Conservation (phyloP, 2,797 vertebrate genomes). For the Peromyscus melanophrys region DNA sequence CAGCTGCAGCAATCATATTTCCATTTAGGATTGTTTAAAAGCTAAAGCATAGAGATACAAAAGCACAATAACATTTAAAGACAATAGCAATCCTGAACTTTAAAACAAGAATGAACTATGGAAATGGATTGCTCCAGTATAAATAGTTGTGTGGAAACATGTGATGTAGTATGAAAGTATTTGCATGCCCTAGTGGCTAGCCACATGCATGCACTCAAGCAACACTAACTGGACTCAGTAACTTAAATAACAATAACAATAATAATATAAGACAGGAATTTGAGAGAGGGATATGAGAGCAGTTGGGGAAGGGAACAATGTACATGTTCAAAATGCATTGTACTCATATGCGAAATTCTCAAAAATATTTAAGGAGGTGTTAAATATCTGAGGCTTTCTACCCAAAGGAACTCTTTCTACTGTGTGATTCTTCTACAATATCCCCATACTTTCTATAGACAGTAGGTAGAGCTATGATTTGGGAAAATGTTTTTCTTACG, state of each 20-base stretch:
- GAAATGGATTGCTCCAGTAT: no score
- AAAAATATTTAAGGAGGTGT: background rate
- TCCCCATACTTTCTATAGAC: background rate
- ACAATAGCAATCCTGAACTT: background rate
- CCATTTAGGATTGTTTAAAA: slow-evolving; percentile 63
- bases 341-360: background rate
- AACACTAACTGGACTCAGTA: background rate
- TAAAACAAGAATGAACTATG: background rate
- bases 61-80: background rate
- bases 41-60: slow-evolving; percentile 54
- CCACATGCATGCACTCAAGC: background rate
- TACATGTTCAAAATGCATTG: background rate
- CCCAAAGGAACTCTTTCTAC: background rate
- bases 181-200: background rate
- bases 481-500: background rate
- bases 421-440: background rate
- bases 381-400: background rate
- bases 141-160: background rate
- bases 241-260: background rate
- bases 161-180: rapidly evolving
- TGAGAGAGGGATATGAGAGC: background rate
- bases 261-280: background rate
- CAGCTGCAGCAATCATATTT: slow-evolving; percentile 32
- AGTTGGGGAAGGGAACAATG: background rate
- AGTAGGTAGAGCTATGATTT: background rate